Conservation (phyloP, 1,140 invertebrate species). For the Conus ventricosus region DNA sequence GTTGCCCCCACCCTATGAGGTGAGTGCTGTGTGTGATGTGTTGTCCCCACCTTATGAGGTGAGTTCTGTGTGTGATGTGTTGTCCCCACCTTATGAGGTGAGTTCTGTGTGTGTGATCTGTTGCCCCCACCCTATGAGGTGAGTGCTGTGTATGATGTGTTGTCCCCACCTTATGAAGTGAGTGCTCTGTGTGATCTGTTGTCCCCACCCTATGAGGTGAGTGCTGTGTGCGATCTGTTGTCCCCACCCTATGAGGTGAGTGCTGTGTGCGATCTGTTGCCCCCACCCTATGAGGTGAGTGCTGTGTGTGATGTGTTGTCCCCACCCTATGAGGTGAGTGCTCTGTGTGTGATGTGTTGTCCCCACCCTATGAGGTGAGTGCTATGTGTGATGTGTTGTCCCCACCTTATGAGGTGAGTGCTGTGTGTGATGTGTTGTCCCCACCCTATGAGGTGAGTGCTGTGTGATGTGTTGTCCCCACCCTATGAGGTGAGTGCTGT, state of each 20-base stretch:
- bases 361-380: slow-evolving; percentile 16
- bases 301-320: too few relatives aligned
- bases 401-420: too few relatives aligned
- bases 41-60: not conserved
- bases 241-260: too few relatives aligned
- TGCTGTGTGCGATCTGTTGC: too few relatives aligned
- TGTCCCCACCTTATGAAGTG: slow-evolving; percentile 8
- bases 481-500: not conserved
- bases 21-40: not conserved
- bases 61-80: not conserved
- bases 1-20: too few relatives aligned
- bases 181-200: not conserved
- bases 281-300: too few relatives aligned
- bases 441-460: not conserved
- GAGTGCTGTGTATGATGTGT: not conserved
- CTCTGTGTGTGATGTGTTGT: not conserved
- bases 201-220: too few relatives aligned
- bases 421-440: not conserved
- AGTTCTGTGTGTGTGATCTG: not conserved
- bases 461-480: not conserved
- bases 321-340: too few relatives aligned
- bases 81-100: not conserved
- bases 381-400: not conserved
- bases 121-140: too few relatives aligned
- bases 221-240: too few relatives aligned